Evolutionary conservation across 1,140 invertebrate species (phyloP).

Genomic region (Physella acuta): DNA sequence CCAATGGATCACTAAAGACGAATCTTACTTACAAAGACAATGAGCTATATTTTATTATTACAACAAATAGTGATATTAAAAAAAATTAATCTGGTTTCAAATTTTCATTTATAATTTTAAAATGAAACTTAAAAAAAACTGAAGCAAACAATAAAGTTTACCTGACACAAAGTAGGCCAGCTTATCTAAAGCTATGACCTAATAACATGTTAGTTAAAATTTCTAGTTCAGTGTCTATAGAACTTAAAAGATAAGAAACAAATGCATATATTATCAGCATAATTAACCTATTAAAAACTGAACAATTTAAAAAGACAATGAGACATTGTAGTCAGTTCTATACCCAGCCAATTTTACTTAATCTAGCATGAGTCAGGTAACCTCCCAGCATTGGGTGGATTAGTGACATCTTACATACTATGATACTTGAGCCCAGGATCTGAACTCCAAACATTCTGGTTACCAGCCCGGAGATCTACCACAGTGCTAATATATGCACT

Average conservation of each 20-base stretch:
- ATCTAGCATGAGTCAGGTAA: not conserved
- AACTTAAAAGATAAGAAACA: not conserved
- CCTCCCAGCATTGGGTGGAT: not conserved
- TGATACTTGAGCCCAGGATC: too few species aligned
- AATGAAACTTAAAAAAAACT: too few species aligned
- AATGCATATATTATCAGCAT: not conserved
- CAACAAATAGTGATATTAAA: not conserved
- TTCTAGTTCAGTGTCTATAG: not conserved
- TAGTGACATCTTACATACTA: not conserved
- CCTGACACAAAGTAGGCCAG: conserved; percentile 6
- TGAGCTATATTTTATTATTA: not conserved
- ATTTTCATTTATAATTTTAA: not conserved
- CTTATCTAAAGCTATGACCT: too few species aligned
- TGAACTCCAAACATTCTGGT: too few species aligned
- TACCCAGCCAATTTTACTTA: not conserved
- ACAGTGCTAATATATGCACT: too few species aligned
- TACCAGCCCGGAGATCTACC: too few species aligned
- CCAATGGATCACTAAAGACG: too few species aligned
- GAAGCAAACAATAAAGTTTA: not conserved
- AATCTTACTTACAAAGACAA: not conserved
- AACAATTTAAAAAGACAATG: not conserved
- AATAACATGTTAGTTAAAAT: not conserved
- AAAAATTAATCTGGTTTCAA: not conserved
- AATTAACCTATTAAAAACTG: not conserved
- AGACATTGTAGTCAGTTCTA: not conserved